phyloP scores from a whole-genome alignment of 2,797 vertebrate genomes.

The Epinephelus coioides region DNA sequence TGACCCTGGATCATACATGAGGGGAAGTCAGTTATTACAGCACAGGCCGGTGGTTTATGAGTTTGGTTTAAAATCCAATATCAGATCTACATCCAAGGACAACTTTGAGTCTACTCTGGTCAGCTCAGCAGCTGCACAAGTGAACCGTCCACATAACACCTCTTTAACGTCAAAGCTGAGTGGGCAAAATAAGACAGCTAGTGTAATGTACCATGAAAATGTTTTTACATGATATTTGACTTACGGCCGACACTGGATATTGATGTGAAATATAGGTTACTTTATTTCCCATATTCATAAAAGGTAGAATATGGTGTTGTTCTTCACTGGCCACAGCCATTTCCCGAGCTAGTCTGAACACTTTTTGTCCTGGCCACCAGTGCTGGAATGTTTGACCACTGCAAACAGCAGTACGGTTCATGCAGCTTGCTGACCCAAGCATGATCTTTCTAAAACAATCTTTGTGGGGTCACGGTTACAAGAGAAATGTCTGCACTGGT shows the following conservation, averaged over 20 bases:
- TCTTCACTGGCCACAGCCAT: conserved; percentile 50
- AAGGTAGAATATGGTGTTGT: conserved; percentile 54
- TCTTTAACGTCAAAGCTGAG: conserved; percentile 75
- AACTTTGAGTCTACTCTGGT: conserved; percentile 72
- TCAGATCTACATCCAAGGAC: conserved; percentile 78
- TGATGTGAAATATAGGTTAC: conserved; percentile 63
- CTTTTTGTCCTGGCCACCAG: conserved; percentile 38
- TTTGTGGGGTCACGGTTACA: conserved; percentile 36
- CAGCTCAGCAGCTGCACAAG: conserved; percentile 74
- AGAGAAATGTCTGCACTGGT: conserved; percentile 41
- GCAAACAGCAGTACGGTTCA: conserved; percentile 58
- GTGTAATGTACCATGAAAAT: conserved; percentile 69
- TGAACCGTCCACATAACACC: conserved; percentile 77
- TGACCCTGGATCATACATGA: conserved; percentile 75
- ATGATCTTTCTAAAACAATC: conserved; percentile 54
- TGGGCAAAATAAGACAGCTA: conserved; percentile 65
- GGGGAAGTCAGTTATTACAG: conserved; percentile 82
- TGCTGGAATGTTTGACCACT: conserved; percentile 70
- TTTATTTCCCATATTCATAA: conserved; percentile 65
- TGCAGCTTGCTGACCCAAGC: conserved; percentile 62
- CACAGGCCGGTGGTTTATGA: conserved; percentile 72
- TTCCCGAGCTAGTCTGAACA: conserved; percentile 53
- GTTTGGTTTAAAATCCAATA: conserved; percentile 82
- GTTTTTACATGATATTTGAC: conserved; percentile 70
- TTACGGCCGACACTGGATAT: conserved; percentile 63